Evolutionary conservation across 2,113 vertebrate species (phyloP), one percentile per base, ranked within the genome.

Genomic region (Cynocephalus volans): DNA sequence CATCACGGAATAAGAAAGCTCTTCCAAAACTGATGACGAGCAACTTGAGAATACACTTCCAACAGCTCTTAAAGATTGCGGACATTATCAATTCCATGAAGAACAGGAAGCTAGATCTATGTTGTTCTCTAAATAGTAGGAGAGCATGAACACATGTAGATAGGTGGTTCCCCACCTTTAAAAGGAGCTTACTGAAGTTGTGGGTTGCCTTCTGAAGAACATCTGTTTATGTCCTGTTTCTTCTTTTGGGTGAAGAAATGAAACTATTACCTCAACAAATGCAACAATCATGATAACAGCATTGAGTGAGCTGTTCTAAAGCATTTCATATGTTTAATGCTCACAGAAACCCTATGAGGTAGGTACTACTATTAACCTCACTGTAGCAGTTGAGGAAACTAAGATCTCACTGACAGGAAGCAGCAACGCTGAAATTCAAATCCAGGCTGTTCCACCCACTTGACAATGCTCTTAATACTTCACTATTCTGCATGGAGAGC

Each of bases 211-310:
- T 64, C 69, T 70, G 77, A 70, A 88, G 50, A 64, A 33, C 13
- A 82, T 60, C n/a, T 87, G 12, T 69, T 70, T 58, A 75, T 52
- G 64, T 19, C 31, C 28, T 73, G 7, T 28, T 94, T 79, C 64
- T 65, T 88, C 70, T 52, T 75, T 52, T 48, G n/a, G 24, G 28
- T 56, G 58, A 93, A 70, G 60, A 94, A 96, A 77, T 62, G 23
- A 94, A 90, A 70, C 36, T 60, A n/a, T 65, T 26, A 77, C 21
- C 54, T 54, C 18, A n/a, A 41, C 58, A 1, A 19, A 64, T 31
- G 54, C 12, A n/a, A 72, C 48, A 1, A 52, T 19, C 6, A 41
- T 1, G 2, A 41, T 50, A 67, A 60, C 3, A 75, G 83, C 70
- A 88, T 45, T 76, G 19, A 23, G 14, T 17, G 41, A 86, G 41